These are phyloP conservation scores for Calephelis nemesis DNA, from an alignment of 1,140 invertebrate genomes.

Conservation along the genomic window DNA sequence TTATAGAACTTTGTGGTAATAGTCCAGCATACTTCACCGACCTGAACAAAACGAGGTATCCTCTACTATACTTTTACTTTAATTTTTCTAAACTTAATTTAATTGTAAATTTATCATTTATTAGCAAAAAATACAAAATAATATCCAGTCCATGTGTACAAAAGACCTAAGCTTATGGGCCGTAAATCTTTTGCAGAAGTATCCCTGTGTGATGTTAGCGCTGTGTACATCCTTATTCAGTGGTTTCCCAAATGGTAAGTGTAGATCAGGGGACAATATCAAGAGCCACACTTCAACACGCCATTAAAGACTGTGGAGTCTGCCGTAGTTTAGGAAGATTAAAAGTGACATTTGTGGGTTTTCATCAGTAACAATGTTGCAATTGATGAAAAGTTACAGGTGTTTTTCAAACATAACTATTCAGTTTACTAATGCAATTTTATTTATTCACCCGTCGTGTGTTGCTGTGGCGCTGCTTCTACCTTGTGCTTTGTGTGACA, in stretches of 20 bases:
- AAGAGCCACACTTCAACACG: conserved; percentile 50
- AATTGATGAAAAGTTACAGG: conserved; percentile 56
- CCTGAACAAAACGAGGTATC: conserved; percentile 80
- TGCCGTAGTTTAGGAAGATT: conserved; percentile 56
- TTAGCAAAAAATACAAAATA: conserved; percentile 38
- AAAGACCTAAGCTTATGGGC: conserved; percentile 66
- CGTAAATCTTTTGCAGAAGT: conserved; percentile 81
- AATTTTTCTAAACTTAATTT: conserved; percentile 39
- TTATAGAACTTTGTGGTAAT: conserved; percentile 82
- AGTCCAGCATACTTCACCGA: conserved; percentile 80
- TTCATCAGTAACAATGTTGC: conserved; percentile 45
- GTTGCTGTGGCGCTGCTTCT: conserved; percentile 80
- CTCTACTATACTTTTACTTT: conserved; percentile 71
- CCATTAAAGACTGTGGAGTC: conserved; percentile 42
- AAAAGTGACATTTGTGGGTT: conserved; percentile 51
- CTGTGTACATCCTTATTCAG: conserved; percentile 77
- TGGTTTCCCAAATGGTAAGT: conserved; percentile 78
- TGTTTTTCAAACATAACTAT: conserved; percentile 51
- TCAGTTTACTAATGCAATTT: conserved; percentile 76
- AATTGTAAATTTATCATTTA: conserved; percentile 30
- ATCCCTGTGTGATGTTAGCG: conserved; percentile 78
- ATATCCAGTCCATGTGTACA: conserved; percentile 33
- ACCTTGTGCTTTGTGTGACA: conserved; percentile 81
- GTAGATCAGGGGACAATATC: conserved; percentile 60
- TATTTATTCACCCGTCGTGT: conserved; percentile 79